Evolutionary conservation across 2,888 invertebrate genomes (phyloP), one percentile per base, ranked within the genome.

Genomic region (Drosophila anomalata): DNA sequence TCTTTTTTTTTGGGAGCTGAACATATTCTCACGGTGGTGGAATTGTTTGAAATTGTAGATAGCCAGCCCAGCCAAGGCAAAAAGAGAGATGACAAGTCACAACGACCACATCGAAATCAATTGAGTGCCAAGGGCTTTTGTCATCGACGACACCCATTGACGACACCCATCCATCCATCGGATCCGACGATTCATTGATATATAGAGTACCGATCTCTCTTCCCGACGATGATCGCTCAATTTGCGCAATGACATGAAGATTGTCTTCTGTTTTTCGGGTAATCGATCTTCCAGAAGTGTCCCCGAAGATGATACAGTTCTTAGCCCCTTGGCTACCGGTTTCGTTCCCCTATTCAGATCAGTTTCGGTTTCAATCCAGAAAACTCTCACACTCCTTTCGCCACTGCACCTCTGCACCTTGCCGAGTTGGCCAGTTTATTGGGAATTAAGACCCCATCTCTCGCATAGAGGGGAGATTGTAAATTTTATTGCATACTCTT

Each of bases 221-320:
- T 24, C 33, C 68, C 71, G 72, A 75, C 75, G 82, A 85, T 80
- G 86, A 84, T 83, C 84, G 80, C 84, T 84, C 85, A 86, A 85
- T 85, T 85, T 87, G 85, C 79, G 81, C 85, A 87, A 87, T 85
- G 85, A 85, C 87, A 75, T 85, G 81, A 76, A 78, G 79, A 87
- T 84, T 78, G 73, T 76, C 69, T 50, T 50, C 44, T 24, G 58
- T 46, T 53, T 54, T 56, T 73, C 52, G 57, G 69, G 78, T 75
- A 82, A 83, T 83, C 83, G 80, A 83, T 83, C 83, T 85, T 86
- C 75, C 67, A 51, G 74, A 69, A 29, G 3, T 20, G 41, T 8
- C 17, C 55, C 9, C 20, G 51, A 71, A 78, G 80, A 80, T 80
- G 83, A 83, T 83, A 77, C 42, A 86, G 73, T 82, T 85, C 52